phyloP scores from a whole-genome alignment of 2,113 vertebrate genomes.

The Mesoclemmys tuberculata region DNA sequence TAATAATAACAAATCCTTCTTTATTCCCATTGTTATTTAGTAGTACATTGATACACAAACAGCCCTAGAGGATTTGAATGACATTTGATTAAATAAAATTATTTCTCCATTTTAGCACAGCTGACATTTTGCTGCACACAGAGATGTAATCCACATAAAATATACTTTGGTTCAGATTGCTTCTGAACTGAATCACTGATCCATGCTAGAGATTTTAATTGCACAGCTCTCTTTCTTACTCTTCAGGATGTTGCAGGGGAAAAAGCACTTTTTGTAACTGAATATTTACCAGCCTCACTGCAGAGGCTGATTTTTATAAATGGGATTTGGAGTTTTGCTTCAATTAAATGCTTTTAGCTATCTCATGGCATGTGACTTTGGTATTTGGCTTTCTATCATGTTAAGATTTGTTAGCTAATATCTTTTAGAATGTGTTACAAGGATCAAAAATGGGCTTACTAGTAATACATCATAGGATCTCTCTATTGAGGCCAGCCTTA shows the following conservation, averaged over 20 bases:
- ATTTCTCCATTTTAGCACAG: not conserved
- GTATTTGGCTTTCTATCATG: not conserved
- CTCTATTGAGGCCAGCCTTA: constrained; percentile 22
- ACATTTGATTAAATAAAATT: constrained; percentile 15
- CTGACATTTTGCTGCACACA: not conserved
- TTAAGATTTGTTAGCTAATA: not conserved
- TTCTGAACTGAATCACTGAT: not conserved
- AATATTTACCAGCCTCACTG: not conserved
- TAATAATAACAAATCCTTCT: not conserved
- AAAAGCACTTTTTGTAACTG: not conserved
- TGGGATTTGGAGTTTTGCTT: not conserved
- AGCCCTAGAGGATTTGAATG: not conserved
- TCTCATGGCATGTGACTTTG: not conserved
- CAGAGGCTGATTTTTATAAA: not conserved
- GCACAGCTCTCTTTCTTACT: not conserved
- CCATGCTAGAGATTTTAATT: constrained; percentile 6
- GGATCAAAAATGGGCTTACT: not conserved
- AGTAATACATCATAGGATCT: not conserved
- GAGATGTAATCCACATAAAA: not conserved
- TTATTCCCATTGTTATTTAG: not conserved
- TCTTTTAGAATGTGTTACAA: not conserved
- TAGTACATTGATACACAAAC: not conserved
- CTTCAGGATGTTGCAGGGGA: not conserved
- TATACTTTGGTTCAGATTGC: not conserved
- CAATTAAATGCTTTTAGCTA: constrained; percentile 19